Percentiles rank a stretch among this genome's conserved stretches.
These are phyloP conservation scores for Ciconia nigra DNA, from an alignment of 2,797 vertebrate genomes.

Conservation along the genomic window DNA sequence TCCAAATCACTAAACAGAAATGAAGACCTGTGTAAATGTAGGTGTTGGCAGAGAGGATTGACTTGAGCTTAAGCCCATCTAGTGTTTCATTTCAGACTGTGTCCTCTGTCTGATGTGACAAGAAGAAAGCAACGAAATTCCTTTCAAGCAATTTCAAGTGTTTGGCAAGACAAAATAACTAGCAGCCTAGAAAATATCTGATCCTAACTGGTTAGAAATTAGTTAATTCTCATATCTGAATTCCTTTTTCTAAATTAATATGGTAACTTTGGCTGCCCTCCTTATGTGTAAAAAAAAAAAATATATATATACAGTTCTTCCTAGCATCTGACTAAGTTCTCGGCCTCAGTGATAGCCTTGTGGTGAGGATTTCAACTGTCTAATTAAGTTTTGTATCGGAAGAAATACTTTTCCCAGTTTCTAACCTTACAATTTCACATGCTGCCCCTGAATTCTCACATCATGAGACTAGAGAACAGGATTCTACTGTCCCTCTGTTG, in stretches of 20 bases:
- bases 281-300: background rate
- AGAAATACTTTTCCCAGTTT: background rate
- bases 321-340: background rate
- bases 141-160: background rate
- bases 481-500: no score
- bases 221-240: background rate
- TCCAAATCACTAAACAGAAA: background rate
- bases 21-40: background rate
- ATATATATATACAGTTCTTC: background rate
- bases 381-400: background rate
- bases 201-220: background rate
- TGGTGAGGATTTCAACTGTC: background rate
- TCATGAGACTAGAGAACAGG: background rate
- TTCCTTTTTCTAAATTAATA: background rate
- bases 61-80: background rate
- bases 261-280: background rate
- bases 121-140: background rate
- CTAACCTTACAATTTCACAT: background rate
- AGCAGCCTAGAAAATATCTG: background rate
- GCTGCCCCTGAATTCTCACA: background rate
- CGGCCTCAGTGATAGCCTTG: background rate
- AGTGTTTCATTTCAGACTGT: background rate
- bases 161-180: background rate
- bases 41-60: background rate
- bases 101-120: background rate